Conservation (phyloP, 2,113 vertebrate genomes). For the Upupa epops region DNA sequence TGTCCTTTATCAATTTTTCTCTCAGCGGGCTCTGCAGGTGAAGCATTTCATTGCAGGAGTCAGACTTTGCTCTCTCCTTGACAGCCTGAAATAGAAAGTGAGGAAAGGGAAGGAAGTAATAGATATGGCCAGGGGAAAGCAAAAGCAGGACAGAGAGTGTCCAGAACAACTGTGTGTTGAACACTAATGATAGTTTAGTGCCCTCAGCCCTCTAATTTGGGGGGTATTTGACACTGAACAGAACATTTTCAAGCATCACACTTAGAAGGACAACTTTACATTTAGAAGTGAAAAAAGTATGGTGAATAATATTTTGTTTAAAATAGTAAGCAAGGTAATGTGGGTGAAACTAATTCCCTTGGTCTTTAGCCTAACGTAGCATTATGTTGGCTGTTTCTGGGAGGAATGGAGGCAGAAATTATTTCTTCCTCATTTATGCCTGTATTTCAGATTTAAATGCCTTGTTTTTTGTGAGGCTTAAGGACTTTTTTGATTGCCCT, state of each 20-base stretch:
- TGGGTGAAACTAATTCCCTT: neutral
- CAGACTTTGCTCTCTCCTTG: neutral
- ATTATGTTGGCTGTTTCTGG: neutral
- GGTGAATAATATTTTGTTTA: neutral
- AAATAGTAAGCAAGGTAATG: neutral
- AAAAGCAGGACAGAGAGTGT: neutral
- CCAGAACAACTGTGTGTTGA: neutral
- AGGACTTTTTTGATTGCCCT: neutral
- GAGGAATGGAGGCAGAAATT: neutral
- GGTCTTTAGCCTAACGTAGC: neutral
- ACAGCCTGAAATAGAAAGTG: neutral
- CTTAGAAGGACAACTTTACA: neutral
- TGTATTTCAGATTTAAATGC: neutral
- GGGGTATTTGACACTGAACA: neutral
- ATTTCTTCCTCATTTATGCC: neutral
- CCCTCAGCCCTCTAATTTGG: neutral
- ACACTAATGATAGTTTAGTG: neutral
- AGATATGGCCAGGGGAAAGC: neutral
- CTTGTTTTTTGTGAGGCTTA: neutral
- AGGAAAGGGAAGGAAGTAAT: neutral
- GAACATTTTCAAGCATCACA: neutral
- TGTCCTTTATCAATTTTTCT: conserved; percentile 15
- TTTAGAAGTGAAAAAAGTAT: neutral
- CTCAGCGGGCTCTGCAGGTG: conserved; percentile 22
- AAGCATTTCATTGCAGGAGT: neutral